Evolutionary conservation across 2,113 vertebrate species (phyloP), one percentile per base, ranked within the genome.

Genomic region (Chaetodon trifascialis): DNA sequence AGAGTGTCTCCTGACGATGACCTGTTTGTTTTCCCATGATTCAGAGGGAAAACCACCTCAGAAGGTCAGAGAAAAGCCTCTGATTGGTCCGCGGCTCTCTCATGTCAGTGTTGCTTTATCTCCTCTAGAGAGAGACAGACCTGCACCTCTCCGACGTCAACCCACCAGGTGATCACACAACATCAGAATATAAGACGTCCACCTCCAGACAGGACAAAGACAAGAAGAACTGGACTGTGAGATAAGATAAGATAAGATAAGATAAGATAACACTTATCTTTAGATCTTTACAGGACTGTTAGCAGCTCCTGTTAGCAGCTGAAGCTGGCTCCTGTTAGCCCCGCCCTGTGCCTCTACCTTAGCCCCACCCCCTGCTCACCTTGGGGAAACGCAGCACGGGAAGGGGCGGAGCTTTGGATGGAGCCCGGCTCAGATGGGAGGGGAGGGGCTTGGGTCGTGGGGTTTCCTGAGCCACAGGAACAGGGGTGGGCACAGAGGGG

Each of bases 301-400:
- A 30, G 30, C 30, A 30, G 30, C 30, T 30, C 30, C 30, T 30
- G 30, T 30, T 30, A 30, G 30, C 30, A 30, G 30, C 30, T 30
- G 30, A 30, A 30, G 30, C 30, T 30, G 30, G 30, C 30, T 30
- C 3, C 30, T 30, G 1, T 30, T 40, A 21, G 19, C 23, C 30
- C 11, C 23, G 25, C 38, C 23, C 12, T 3, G 8, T 40, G 1
- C 0, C 11, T 7, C 6, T 3, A 14, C 17, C 0, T 12, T 2
- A 73, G 46, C 14, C 34, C 40, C 34, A 4, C 66, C 70, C 34
- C 25, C 47, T 15, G 16, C 96, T 95, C 89, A 98, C 98, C 89
- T 95, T 94, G 52, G 97, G 96, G 89, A 97, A 97, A 36, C 95
- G 89, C 80, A 96, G 94, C 11, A 92, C 81, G 0, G 96, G 93